These are phyloP conservation scores for Chamaetylas fuelleborni DNA, from an alignment of 2,113 vertebrate genomes.

Conservation along the genomic window DNA sequence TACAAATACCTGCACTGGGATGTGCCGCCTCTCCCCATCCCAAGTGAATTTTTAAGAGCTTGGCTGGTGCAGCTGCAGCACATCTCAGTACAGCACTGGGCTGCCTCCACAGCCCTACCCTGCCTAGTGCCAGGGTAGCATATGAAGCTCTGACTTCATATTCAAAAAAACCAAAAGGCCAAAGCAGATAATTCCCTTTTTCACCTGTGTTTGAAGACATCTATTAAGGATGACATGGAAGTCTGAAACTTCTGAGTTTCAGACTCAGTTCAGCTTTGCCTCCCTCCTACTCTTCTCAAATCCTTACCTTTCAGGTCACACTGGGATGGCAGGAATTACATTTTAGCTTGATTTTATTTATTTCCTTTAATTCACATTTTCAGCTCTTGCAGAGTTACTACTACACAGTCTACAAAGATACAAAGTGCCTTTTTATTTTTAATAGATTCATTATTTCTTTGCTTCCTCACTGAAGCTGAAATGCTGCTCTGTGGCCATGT, in stretches of 20 bases:
- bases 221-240: not conserved
- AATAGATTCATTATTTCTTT: not conserved
- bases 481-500: fast-evolving
- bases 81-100: not conserved
- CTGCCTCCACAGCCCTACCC: not conserved
- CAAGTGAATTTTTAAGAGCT: not conserved
- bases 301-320: not conserved
- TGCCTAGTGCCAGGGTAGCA: not conserved
- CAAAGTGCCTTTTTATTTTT: not conserved
- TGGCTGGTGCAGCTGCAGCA: not conserved
- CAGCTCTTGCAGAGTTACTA: not conserved
- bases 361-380: not conserved
- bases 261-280: not conserved
- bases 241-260: not conserved
- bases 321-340: not conserved
- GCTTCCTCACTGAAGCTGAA: not conserved
- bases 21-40: not conserved
- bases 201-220: not conserved
- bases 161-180: fast-evolving
- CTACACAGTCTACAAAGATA: not conserved
- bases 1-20: not conserved
- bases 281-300: not conserved
- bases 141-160: not conserved
- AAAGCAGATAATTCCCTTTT: not conserved
- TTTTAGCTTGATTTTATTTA: not conserved